Percentiles rank a stretch among this genome's conserved stretches.
These are phyloP conservation scores for Eupeodes luniger DNA, from an alignment of 2,888 invertebrate genomes.

Conservation along the genomic window DNA sequence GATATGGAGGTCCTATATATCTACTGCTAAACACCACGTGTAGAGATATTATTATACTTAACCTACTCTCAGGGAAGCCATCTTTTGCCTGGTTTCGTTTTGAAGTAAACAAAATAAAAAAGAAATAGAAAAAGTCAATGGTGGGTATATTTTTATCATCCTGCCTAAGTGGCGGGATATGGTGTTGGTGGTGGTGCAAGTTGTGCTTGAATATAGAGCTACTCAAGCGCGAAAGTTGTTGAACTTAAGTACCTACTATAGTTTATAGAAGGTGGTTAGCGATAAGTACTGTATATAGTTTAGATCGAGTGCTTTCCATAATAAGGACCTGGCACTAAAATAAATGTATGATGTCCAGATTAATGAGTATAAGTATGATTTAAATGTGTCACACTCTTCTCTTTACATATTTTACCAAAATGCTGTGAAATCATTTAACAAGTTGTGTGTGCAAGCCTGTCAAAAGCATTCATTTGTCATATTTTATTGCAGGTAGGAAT, in stretches of 20 bases:
- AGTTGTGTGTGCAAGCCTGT: no score
- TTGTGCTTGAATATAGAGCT: not conserved
- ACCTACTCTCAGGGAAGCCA: constrained; percentile 67
- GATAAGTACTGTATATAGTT: constrained; percentile 11
- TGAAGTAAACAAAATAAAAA: not conserved
- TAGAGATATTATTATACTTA: constrained; percentile 51
- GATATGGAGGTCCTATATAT: no score
- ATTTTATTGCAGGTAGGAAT: no score
- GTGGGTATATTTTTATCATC: constrained; percentile 45
- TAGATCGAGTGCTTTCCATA: constrained; percentile 22
- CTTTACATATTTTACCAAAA: not conserved
- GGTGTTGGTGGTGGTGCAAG: not conserved
- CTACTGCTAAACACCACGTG: constrained; percentile 35
- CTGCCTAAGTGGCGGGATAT: not conserved
- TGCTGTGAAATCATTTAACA: not conserved
- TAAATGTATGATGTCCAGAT: constrained; percentile 50
- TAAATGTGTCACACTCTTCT: not conserved
- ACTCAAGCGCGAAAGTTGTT: constrained; percentile 49
- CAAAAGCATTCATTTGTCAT: no score
- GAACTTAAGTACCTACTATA: constrained; percentile 32
- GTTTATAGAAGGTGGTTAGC: not conserved
- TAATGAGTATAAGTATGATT: constrained; percentile 15
- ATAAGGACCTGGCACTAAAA: constrained; percentile 3
- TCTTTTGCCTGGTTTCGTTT: constrained; percentile 39
- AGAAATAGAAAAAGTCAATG: constrained; percentile 44